Evolutionary conservation across 1,140 invertebrate genomes (phyloP).

Genomic region (Drosophila carrolli): DNA sequence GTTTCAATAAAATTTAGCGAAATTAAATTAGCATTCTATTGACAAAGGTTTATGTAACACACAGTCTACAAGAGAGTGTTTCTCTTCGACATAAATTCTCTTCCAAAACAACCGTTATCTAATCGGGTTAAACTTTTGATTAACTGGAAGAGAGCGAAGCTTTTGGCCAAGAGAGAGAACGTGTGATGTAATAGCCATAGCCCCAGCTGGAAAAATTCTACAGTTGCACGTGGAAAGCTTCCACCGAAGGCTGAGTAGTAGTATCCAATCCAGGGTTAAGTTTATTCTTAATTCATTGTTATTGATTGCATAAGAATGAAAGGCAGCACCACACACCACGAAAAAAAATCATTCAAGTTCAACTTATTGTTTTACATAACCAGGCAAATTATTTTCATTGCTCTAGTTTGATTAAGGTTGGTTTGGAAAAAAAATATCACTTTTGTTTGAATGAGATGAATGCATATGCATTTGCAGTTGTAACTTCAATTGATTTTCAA

Average conservation of each 20-base stretch:
- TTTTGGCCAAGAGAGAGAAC: conserved; percentile 17
- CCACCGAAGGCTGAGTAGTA: conserved; percentile 19
- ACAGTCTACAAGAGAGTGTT: conserved; percentile 22
- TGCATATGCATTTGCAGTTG: conserved; percentile 12
- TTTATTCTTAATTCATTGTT: conserved; percentile 20
- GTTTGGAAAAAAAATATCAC: conserved; percentile 9
- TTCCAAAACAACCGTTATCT: conserved; percentile 36
- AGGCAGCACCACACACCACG: conserved; percentile 14
- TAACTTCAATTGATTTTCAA: conserved; percentile 21
- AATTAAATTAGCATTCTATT: conserved; percentile 70
- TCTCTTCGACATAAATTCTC: conserved; percentile 16
- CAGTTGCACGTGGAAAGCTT: conserved; percentile 46
- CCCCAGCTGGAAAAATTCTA: conserved; percentile 35
- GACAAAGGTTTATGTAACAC: conserved; percentile 65
- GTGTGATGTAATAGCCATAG: conserved; percentile 74
- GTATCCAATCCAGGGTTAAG: conserved; percentile 16
- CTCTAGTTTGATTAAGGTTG: neutral
- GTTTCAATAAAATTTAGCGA: conserved; percentile 27
- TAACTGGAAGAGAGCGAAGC: conserved; percentile 16
- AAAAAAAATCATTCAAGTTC: conserved; percentile 46
- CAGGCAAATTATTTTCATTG: conserved; percentile 15
- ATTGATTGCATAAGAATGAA: conserved; percentile 62
- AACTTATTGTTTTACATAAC: conserved; percentile 45
- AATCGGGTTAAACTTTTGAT: conserved; percentile 31
- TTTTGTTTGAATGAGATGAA: conserved; percentile 15